Base-by-base conservation (phyloP, 2,113 vertebrate species). In the Ctenomys sociabilis region DNA sequence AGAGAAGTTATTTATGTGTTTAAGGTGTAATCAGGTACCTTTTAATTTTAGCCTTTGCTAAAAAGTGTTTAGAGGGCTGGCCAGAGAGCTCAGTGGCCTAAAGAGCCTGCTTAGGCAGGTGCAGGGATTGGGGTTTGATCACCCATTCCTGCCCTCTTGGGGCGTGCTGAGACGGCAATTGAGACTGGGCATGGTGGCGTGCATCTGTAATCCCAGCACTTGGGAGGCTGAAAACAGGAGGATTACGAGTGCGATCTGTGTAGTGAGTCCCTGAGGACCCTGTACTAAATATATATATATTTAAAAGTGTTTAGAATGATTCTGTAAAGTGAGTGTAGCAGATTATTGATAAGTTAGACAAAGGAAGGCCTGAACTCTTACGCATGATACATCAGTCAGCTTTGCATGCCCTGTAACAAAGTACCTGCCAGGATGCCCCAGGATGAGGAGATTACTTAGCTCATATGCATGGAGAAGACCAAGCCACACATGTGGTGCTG, bases 1-100 rank as follows among this genome's bases (percentile, higher is more conserved):
- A 77, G 49, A 90, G 75, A 90, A 83, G 66, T 70, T 78, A 86
- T 66, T 77, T 66, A n/a, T 3, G 3, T 91, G 22, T 86, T 87
- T 90, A 88, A 80, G 96, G 28, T 93, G 61, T 40, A 83, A 72
- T 85, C 57, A 77, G 7, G 11, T 6, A n/a, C 21, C 40, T 86
- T 90, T 92, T 93, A 10, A 28, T 95, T 95, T 93, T 84, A 85
- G 22, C 70, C 57, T 37, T 88, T 88, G 13, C n/a, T 45, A 28
- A 80, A 82, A 57, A 45, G 43, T n/a, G 4, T 93, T 96, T 86
- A 73, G 13, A 88, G 54, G 54, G 54, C 54, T 57, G 54, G 54
- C 16, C 54, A 57, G 54, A 19, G 4, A 57, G 16, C 54, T 57
- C 54, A 57, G 17, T 17, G 16, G 54, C 17, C 54, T 57, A 57